Evolutionary conservation across 2,113 vertebrate species (phyloP).

Genomic region (Tragelaphus strepsiceros): DNA sequence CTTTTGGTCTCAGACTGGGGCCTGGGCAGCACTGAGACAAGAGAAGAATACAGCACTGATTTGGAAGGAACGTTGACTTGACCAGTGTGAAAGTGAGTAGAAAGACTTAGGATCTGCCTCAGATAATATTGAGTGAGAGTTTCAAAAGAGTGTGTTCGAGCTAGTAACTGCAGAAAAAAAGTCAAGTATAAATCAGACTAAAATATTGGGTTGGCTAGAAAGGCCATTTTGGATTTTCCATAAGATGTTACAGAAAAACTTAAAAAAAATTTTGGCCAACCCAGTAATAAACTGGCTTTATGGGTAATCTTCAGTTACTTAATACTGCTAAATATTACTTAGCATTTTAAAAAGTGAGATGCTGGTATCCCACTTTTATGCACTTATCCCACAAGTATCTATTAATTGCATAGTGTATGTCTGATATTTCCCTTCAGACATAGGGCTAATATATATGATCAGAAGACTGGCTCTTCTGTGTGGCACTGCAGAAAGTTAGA

Average conservation of each 20-base stretch:
- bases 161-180: not conserved
- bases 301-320: not conserved
- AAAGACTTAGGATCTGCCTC: not conserved
- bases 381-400: not conserved
- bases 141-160: not conserved
- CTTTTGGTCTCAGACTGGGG: not conserved
- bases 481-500: not conserved
- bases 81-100: not conserved
- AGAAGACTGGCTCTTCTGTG: not conserved
- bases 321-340: not conserved
- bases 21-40: not conserved
- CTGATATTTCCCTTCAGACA: not conserved
- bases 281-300: not conserved
- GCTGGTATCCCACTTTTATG: not conserved
- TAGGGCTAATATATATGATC: not conserved
- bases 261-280: not conserved
- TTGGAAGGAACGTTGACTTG: not conserved
- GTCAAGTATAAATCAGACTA: not conserved
- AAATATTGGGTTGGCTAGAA: not conserved
- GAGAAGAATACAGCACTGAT: not conserved
- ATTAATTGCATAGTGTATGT: not conserved
- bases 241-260: not conserved
- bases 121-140: not conserved
- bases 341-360: not conserved
- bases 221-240: not conserved